A percentile compares a stretch with the other conserved stretches of the same genome.
Evolutionary conservation across 2,888 invertebrate genomes (phyloP).

Genomic region (Heteromyza rotundicornis): DNA sequence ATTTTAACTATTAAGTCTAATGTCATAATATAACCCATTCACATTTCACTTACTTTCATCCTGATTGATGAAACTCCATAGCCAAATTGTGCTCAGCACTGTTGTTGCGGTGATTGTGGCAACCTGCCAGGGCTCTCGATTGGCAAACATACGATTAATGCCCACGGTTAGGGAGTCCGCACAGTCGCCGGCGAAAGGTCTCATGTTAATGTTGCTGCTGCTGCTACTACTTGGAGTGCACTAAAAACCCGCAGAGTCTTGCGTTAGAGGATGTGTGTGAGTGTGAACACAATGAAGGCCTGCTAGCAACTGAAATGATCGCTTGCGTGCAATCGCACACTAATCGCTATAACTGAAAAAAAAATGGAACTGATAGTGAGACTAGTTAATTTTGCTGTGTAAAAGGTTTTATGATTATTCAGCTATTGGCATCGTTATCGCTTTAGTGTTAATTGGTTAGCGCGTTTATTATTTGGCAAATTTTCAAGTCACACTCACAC

Average conservation of each 20-base stretch:
- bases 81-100: slow-evolving; percentile 74
- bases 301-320: slow-evolving; percentile 30
- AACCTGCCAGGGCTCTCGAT: slow-evolving; percentile 83
- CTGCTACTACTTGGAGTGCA: not conserved
- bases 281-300: slow-evolving; percentile 21
- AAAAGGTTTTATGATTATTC: no score
- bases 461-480: no score
- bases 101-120: slow-evolving; percentile 77
- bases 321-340: not conserved
- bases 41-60: slow-evolving; percentile 70
- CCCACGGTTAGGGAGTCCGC: slow-evolving; percentile 58
- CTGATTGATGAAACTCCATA: slow-evolving; percentile 74
- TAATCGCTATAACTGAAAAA: not conserved
- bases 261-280: not conserved
- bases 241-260: not conserved
- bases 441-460: no score
- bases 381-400: no score
- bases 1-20: no score
- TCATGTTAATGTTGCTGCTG: slow-evolving; percentile 39
- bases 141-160: slow-evolving; percentile 69
- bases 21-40: no score
- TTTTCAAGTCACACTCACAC: no score
- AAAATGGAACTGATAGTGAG: no score
- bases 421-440: no score
- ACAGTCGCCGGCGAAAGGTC: slow-evolving; percentile 45